A percentile compares a stretch with the other conserved stretches of the same genome.
Evolutionary conservation across 2,797 vertebrate species (phyloP).

Genomic region (Poeciliopsis paucimaculata): DNA sequence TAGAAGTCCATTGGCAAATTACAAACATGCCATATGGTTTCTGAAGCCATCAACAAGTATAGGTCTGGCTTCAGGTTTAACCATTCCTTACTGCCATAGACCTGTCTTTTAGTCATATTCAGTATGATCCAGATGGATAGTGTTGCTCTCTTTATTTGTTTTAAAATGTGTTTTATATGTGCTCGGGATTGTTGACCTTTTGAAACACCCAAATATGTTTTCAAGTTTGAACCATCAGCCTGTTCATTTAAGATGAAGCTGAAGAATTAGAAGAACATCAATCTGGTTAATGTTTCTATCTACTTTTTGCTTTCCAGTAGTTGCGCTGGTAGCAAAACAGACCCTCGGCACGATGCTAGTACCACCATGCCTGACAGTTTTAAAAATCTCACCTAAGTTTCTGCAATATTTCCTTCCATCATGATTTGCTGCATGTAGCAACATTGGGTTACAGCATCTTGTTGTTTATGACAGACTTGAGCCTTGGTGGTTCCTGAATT

Average conservation of each 20-base stretch:
- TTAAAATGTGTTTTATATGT: neutral
- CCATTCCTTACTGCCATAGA: neutral
- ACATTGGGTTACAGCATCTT: no score
- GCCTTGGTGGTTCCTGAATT: no score
- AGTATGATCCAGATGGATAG: neutral
- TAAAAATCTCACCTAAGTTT: neutral
- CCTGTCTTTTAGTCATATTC: neutral
- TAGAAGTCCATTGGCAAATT: neutral
- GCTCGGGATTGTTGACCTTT: neutral
- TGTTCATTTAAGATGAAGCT: neutral
- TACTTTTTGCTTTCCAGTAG: neutral
- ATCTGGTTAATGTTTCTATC: neutral
- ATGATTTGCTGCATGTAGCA: neutral
- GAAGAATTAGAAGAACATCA: neutral
- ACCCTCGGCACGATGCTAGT: neutral
- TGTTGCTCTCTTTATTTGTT: neutral
- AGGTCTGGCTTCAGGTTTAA: neutral
- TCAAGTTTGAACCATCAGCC: neutral
- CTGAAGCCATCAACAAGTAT: neutral
- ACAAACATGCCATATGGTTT: neutral
- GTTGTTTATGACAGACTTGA: no score
- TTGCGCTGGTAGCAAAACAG: neutral
- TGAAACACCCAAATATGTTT: neutral
- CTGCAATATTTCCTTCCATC: neutral
- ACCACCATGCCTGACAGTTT: neutral